A percentile compares a stretch with the other conserved stretches of the same genome.
These are phyloP conservation scores for Lophotis ruficrista DNA, from an alignment of 2,113 vertebrate species.

Conservation along the genomic window DNA sequence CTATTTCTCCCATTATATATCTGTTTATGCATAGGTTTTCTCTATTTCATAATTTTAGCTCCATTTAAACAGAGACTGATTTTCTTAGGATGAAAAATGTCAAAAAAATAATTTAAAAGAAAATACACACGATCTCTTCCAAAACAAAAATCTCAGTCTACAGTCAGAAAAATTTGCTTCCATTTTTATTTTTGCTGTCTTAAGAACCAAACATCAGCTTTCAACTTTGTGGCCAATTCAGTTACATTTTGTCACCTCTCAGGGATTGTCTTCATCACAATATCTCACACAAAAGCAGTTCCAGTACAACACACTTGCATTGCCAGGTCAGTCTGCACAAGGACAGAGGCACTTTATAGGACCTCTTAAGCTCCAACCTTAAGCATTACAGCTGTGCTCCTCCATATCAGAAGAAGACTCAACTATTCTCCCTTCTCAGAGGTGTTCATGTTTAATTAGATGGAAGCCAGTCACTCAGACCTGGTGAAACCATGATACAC, in stretches of 20 bases:
- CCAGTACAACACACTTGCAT: neutral
- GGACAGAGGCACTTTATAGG: neutral
- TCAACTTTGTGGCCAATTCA: neutral
- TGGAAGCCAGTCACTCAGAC: neutral
- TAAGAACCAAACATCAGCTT: neutral
- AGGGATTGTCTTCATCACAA: neutral
- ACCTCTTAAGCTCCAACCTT: neutral
- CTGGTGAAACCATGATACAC: neutral
- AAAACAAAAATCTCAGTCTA: neutral
- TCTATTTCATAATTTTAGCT: neutral
- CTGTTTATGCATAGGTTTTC: neutral
- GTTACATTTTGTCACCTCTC: neutral
- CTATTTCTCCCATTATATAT: neutral
- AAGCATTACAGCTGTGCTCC: neutral
- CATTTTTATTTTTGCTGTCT: neutral
- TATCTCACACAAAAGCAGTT: neutral
- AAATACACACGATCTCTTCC: neutral
- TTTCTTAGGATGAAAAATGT: neutral
- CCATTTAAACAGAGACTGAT: neutral
- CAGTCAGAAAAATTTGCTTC: neutral
- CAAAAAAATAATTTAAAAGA: neutral
- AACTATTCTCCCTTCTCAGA: neutral
- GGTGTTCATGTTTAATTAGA: fast-evolving
- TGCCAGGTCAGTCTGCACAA: fast-evolving
- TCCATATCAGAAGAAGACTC: neutral